Base-by-base conservation (phyloP, 2,797 vertebrate genomes). In the Netta rufina region DNA sequence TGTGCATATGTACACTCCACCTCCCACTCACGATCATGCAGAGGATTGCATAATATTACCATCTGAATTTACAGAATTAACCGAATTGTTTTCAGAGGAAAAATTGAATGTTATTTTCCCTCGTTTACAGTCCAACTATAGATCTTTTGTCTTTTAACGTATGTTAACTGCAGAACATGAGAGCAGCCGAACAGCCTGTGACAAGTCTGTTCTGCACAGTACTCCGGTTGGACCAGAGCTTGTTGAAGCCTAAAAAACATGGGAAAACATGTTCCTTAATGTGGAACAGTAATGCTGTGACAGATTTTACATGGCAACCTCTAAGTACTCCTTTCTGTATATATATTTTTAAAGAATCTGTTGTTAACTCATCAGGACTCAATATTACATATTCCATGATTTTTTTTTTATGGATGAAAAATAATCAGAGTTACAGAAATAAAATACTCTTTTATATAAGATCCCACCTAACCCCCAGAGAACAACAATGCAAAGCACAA, bases 31-130 rank as follows among this genome's bases (percentile, higher is more conserved):
- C 6, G 20, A 75, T 74, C 16, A 13, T 2, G 74, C 70, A 5
- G 77, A 53, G 39, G 18, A 53, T 92, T 95, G 87, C 70, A 64
- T 95, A 95, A 95, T 83, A 36, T 4, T 51, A 33, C 61, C 73
- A 51, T 39, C 74, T 81, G 83, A 95, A 91, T 92, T 73, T 81
- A 88, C 15, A 87, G 91, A 93, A 92, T 67, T 86, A 69, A 77
- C 54, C 3, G 6, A 67, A 77, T 54, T 82, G 47, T 88, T 92
- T 75, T 70, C 62, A 78, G 84, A 87, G 28, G 36, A 10, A 66
- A 76, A 93, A 83, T 45, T 18, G 28, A 92, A 38, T 39, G 84
- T 54, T 78, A 3, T 82, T 91, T 92, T 58, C 61, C 67, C 27
- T 74, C 61, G 5, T 83, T 83, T 89, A 39, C 41, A 49, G 54